phyloP scores from a whole-genome alignment of 2,888 invertebrate species.

The Leucophora obtusa region DNA sequence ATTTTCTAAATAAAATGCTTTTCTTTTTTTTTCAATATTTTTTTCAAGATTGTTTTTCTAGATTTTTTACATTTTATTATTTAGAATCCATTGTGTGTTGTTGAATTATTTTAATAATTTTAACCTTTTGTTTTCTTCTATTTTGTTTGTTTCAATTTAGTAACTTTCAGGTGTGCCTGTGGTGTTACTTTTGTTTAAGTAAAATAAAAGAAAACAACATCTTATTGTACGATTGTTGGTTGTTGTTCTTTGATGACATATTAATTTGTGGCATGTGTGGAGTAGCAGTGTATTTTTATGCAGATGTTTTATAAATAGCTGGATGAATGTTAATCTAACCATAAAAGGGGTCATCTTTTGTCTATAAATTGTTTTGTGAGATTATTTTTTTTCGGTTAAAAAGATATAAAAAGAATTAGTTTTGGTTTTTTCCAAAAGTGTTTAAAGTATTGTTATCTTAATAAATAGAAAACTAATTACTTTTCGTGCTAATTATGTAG shows the following conservation, averaged over 20 bases:
- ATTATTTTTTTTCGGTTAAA: background rate
- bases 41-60: background rate
- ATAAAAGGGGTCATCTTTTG: background rate
- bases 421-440: background rate
- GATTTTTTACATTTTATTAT: background rate
- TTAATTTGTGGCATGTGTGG: conserved; percentile 30
- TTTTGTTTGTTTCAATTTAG: background rate
- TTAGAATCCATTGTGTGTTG: conserved; percentile 8
- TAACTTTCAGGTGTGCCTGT: background rate
- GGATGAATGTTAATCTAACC: conserved; percentile 9
- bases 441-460: background rate
- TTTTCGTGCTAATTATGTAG: background rate
- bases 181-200: background rate
- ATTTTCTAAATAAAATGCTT: conserved; percentile 14
- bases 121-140: background rate
- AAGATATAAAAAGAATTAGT: background rate
- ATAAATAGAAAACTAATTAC: background rate
- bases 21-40: background rate
- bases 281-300: background rate
- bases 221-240: background rate
- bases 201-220: background rate
- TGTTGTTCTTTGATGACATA: conserved; percentile 40
- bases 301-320: conserved; percentile 17
- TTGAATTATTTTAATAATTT: background rate
- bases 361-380: background rate